Conservation (phyloP, 2,113 vertebrate species). For the Asarcornis scutulata region DNA sequence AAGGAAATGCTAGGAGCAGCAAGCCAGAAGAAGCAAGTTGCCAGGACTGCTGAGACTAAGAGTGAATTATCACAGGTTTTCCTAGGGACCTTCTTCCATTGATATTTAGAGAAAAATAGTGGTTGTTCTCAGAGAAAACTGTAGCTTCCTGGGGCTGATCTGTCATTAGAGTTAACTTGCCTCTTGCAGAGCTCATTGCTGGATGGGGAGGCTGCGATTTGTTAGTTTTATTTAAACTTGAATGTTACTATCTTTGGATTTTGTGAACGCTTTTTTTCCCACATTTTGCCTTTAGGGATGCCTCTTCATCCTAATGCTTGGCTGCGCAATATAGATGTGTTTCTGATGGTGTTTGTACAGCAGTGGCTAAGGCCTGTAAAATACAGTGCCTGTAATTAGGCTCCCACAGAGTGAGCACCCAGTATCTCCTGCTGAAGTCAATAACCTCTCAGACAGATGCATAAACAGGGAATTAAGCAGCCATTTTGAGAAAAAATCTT, state of each 20-base stretch:
- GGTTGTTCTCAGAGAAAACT: background rate
- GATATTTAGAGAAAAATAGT: background rate
- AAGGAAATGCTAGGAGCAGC: background rate
- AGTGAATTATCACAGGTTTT: background rate
- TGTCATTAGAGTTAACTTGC: background rate
- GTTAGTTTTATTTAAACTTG: background rate
- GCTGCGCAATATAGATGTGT: background rate
- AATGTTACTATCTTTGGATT: background rate
- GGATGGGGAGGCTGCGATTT: background rate
- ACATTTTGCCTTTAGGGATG: background rate
- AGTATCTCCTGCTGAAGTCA: background rate
- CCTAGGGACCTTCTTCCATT: background rate
- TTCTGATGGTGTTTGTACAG: background rate
- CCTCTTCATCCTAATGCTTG: background rate
- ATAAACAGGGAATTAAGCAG: background rate
- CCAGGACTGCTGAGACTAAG: background rate
- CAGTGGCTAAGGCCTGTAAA: background rate
- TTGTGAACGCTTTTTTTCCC: background rate
- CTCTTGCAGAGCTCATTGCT: background rate
- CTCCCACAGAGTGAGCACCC: background rate
- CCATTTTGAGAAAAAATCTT: background rate
- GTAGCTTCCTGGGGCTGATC: background rate
- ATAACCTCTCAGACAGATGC: background rate
- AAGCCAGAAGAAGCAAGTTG: background rate
- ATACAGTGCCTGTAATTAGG: background rate